Conservation (phyloP, 2,797 vertebrate species). For the Premnoplex brunnescens region DNA sequence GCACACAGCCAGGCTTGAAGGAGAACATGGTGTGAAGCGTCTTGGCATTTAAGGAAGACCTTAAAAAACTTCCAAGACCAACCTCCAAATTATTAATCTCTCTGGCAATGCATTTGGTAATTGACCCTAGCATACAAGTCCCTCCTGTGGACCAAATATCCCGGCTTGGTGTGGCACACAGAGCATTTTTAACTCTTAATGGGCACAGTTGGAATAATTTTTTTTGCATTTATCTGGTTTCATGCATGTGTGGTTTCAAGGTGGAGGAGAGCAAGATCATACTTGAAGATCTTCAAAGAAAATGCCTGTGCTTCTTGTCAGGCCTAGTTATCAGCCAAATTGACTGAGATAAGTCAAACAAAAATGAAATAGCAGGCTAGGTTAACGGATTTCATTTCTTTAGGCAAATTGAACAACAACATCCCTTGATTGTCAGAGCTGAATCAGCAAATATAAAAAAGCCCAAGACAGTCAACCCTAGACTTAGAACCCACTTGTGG, state of each 20-base stretch:
- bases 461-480: conserved; percentile 68
- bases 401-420: conserved; percentile 66
- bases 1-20: not conserved
- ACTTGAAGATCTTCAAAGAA: not conserved
- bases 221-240: not conserved
- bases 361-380: conserved; percentile 9
- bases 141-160: not conserved
- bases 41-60: not conserved
- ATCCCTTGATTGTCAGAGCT: conserved; percentile 70
- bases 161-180: not conserved
- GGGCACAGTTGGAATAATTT: not conserved
- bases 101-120: not conserved
- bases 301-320: not conserved
- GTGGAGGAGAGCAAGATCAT: not conserved
- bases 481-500: conserved; percentile 78
- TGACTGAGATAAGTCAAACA: conserved; percentile 61
- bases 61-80: not conserved
- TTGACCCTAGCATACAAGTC: not conserved
- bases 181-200: not conserved
- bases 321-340: not conserved
- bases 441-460: conserved; percentile 77
- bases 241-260: not conserved
- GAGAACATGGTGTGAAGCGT: not conserved
- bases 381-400: not conserved
- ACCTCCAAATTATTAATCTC: not conserved